Percentiles rank a stretch among this genome's conserved stretches.
Conservation (phyloP, 2,797 vertebrate species). For the Cheirogaleus major region DNA sequence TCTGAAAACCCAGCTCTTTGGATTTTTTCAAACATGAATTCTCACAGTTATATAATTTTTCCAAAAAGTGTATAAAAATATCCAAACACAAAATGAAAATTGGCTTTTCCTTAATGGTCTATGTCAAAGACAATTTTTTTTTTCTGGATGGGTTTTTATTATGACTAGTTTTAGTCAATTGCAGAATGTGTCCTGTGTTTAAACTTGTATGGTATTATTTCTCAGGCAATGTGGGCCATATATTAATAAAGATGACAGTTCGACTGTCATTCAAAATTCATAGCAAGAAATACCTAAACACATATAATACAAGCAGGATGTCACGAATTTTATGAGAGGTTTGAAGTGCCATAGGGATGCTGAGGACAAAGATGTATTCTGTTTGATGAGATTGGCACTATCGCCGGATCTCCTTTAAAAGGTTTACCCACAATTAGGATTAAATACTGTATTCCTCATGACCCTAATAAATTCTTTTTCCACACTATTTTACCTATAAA, state of each 20-base stretch:
- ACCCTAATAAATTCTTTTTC: background rate
- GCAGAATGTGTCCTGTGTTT: background rate
- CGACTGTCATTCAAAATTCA: background rate
- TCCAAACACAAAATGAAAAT: constrained; percentile 19
- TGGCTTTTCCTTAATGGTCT: background rate
- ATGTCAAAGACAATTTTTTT: background rate
- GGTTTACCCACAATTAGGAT: background rate
- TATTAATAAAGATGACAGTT: background rate
- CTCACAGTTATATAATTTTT: background rate
- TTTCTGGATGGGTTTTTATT: background rate
- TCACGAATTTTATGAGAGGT: background rate
- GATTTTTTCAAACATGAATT: background rate
- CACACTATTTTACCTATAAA: background rate
- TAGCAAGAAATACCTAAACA: background rate
- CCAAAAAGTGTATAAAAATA: background rate
- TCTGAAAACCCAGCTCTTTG: background rate
- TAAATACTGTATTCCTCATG: background rate
- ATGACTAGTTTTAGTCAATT: background rate
- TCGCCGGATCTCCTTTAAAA: background rate
- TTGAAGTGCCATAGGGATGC: background rate
- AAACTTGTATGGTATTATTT: background rate
- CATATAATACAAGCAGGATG: background rate
- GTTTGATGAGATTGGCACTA: background rate
- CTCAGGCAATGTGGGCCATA: background rate
- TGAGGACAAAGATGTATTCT: background rate